Evolutionary conservation across 2,888 invertebrate species (phyloP).

Genomic region (Brachyptera putata): DNA sequence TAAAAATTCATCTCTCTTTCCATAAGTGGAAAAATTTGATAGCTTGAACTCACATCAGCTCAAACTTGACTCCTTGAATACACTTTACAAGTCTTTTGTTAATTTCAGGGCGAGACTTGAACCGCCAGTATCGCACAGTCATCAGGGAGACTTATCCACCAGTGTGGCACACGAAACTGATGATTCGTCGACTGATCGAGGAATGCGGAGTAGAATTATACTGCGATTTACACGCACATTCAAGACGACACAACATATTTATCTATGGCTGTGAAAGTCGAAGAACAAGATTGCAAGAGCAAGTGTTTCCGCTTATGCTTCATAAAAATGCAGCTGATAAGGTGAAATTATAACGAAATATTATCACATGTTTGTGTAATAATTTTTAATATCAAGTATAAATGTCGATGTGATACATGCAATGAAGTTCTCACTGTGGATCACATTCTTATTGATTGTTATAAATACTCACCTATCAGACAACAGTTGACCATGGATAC

Average conservation of each 20-base stretch:
- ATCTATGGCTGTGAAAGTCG: slow-evolving; percentile 93
- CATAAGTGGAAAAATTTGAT: no score
- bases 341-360: slow-evolving; percentile 47
- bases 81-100: no score
- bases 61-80: no score
- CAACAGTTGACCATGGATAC: no score
- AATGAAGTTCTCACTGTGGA: no score
- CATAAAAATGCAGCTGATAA: slow-evolving; percentile 89
- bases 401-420: no score
- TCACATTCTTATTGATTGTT: no score
- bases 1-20: no score
- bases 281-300: slow-evolving; percentile 72
- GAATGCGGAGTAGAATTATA: slow-evolving; percentile 88
- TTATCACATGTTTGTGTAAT: background rate
- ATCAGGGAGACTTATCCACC: slow-evolving; percentile 89
- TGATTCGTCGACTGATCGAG: slow-evolving; percentile 82
- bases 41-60: no score
- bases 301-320: slow-evolving; percentile 91
- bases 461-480: no score
- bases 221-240: slow-evolving; percentile 93
- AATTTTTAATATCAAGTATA: background rate
- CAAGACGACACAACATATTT: slow-evolving; percentile 91
- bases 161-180: slow-evolving; percentile 89
- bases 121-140: slow-evolving; percentile 90
- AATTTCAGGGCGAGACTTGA: slow-evolving; percentile 75